Evolutionary conservation across 2,797 vertebrate genomes (phyloP), one percentile per base, ranked within the genome.

Genomic region (Chelonia mydas): DNA sequence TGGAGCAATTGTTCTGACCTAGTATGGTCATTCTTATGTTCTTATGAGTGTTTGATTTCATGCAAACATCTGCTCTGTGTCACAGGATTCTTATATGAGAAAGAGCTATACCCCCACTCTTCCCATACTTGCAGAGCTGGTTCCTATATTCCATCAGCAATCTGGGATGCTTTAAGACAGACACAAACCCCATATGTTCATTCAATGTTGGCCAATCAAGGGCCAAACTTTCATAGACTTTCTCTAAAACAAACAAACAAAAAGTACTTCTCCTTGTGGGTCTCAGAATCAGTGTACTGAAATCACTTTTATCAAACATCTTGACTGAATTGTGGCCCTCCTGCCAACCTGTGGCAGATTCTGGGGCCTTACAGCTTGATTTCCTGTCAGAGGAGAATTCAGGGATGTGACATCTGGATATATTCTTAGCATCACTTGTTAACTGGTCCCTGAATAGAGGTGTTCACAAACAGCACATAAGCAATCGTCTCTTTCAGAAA

Each of bases 101-200:
- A 21, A 65, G 59, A 61, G 31, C 15, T 61, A 33, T 15, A 61
- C 6, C 59, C 59, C 31, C 15, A 61, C 31, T 61, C 31, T n/a
- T 65, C 33, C 33, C 33, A 7, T 65, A n/a, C 16, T 19, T 5
- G 17, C 16, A n/a, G 61, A 65, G 61, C 11, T 37, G 8, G 33
- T 53, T 79, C 51, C 78, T 53, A 51, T 12, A 37, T 12, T 23
- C 19, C 50, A 37, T 37, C 33, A n/a, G 9, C 19, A 51, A 23
- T 53, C 15, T n/a, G 78, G 11, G 49, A 31, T 80, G 59, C 61
- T 89, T 92, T 92, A 83, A 94, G 68, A 89, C 94, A 81, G 37
- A 79, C 31, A 23, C 11, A 7, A 2, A 86, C 15, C 17, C 4
- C 54, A 15, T 5, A 0, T 41, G 37, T 45, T 90, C 90, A 45